Evolutionary conservation across 2,113 vertebrate species (phyloP), one percentile per base, ranked within the genome.

Genomic region (Vimba vimba): DNA sequence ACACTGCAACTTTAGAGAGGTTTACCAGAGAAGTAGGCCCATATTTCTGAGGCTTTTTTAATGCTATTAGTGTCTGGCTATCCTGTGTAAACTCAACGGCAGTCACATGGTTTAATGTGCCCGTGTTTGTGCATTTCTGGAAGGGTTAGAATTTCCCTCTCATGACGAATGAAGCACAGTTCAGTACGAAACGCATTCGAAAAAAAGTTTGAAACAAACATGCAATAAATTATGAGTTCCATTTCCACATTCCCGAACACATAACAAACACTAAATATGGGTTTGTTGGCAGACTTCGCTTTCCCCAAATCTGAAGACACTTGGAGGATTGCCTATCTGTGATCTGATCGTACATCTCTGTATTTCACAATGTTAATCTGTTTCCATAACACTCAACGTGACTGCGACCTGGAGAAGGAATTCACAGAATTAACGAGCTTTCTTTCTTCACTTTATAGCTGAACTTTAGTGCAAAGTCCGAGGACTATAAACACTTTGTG

Each of bases 221-320:
- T 59, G 77, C 91, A 91, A 92, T 92, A 80, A 91, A 93, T 92
- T 86, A 85, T 75, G 85, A 91, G 91, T 91, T 43, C 93, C 86
- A 91, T 91, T 91, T 91, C 79, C 10, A 90, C 93, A 94, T 93
- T 93, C 92, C 92, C 88, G 33, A 17, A 39, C 85, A 87, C 83
- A 84, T 25, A 74, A 43, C 68, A 23, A 39, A 74, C 12, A 3
- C 2, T 27, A 79, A 60, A 92, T 93, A 93, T 86, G 92, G 94
- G 89, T 90, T 91, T 93, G 88, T 92, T 91, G 91, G 88, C 89
- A 89, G 90, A 85, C 86, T 88, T 92, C 87, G 66, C 64, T 87
- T 84, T 81, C 75, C 47, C 78, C 60, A 85, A 88, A 85, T 59
- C 39, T 75, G 30, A 86, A 86, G 64, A 88, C 55, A 50, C 39